Evolutionary conservation across 2,113 vertebrate genomes (phyloP), one percentile per base, ranked within the genome.

Genomic region (Zonotrichia leucophrys): DNA sequence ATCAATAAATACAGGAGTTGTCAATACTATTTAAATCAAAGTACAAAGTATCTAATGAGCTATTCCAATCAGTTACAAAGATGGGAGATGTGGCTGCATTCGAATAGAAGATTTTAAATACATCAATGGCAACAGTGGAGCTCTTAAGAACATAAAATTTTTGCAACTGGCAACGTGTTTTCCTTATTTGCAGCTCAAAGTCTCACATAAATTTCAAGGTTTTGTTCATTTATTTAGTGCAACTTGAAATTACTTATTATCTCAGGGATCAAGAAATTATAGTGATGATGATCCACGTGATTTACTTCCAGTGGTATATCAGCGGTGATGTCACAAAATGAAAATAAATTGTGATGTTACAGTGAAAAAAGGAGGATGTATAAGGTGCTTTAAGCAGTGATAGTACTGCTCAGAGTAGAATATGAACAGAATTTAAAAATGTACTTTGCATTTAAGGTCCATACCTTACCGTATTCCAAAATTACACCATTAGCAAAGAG

Each of bases 1-100:
- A 96, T 69, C 86, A 88, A 83, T 87, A 92, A 92, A 96, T 68
- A 90, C 62, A 93, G 80, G 59, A 96, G 82, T 76, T 63, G 15
- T 44, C 96, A 94, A 89, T 69, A 94, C n/a, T 89, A 94, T 93
- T 97, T 95, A 97, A 95, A 96, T 78, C 62, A 73, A 97, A 97
- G 91, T 91, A 96, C 68, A 91, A 92, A 95, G 94, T 88, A 91
- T 74, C 92, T 95, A 91, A 94, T 94, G 50, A 97, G 92, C 84
- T 83, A 87, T 83, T 90, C 79, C 86, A 96, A 84, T 88, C 87
- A 96, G 90, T 74, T 91, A 86, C 95, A 93, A 92, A 94, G 77
- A 96, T 60, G 16, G 63, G 80, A 96, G 94, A 95, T 77, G 75
- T 95, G 94, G 92, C 92, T 97, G 87, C 77, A 94, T 84, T 92